Conservation (phyloP, 1,140 invertebrate genomes). For the Drosophila athabasca region DNA sequence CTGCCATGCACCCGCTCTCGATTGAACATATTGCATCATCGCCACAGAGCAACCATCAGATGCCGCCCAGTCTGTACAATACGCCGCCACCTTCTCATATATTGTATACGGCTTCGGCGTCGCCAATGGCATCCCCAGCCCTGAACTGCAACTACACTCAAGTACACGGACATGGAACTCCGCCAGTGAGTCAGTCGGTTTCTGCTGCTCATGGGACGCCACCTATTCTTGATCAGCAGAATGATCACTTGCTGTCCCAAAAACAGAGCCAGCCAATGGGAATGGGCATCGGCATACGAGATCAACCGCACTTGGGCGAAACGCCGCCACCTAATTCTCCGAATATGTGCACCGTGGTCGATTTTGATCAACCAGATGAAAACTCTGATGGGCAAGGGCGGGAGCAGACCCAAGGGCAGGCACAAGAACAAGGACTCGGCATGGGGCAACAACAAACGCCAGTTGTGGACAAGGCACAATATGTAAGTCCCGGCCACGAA, state of each 20-base stretch:
- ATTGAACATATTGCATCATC: conserved; percentile 60
- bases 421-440: conserved; percentile 11
- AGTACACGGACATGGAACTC: conserved; percentile 45
- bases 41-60: conserved; percentile 65
- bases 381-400: conserved; percentile 5
- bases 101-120: conserved; percentile 64
- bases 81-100: conserved; percentile 69
- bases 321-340: conserved; percentile 75
- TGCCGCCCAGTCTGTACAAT: conserved; percentile 61
- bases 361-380: conserved; percentile 62
- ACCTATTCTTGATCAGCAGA: conserved; percentile 31
- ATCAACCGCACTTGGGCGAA: conserved; percentile 63
- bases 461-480: conserved; percentile 25
- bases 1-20: conserved; percentile 35
- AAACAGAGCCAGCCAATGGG: conserved; percentile 15
- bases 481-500: conserved; percentile 37
- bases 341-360: conserved; percentile 64
- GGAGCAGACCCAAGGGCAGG: conserved; percentile 3
- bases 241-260: conserved; percentile 19
- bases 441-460: conserved; percentile 22
- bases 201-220: conserved; percentile 21
- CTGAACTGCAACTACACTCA: conserved; percentile 68
- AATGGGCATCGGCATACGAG: conserved; percentile 24
- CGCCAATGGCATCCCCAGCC: conserved; percentile 74
- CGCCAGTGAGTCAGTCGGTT: conserved; percentile 33